phyloP scores from a whole-genome alignment of 2,113 vertebrate species.

The Gopherus evgoodei region DNA sequence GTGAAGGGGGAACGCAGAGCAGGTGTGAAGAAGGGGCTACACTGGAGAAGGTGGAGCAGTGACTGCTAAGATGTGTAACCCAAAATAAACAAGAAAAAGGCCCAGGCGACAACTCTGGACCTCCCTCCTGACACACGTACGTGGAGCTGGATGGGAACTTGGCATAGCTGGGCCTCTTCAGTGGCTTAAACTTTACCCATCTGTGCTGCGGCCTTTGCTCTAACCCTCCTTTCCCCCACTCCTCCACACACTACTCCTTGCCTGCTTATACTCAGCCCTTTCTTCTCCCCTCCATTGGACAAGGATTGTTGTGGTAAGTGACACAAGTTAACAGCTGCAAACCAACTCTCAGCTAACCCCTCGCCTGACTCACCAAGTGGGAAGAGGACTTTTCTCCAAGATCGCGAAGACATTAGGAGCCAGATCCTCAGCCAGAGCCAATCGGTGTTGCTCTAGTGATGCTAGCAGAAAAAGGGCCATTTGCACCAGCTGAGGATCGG shows the following conservation, averaged over 20 bases:
- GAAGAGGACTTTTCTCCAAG: background rate
- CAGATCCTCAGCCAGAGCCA: fast-evolving
- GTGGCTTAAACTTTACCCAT: background rate
- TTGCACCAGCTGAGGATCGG: background rate
- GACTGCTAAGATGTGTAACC: fast-evolving
- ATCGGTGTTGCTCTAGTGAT: background rate
- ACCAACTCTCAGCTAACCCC: background rate
- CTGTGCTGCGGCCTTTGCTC: background rate
- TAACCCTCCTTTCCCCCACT: background rate
- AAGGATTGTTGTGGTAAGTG: background rate
- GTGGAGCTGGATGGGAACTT: background rate
- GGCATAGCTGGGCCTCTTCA: background rate
- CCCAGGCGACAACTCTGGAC: background rate
- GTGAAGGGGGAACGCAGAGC: background rate
- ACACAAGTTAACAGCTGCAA: background rate
- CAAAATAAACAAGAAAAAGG: background rate
- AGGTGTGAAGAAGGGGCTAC: background rate
- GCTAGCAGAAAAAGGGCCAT: fast-evolving
- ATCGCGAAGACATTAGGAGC: background rate
- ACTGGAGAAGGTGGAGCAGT: background rate
- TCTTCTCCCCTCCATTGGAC: background rate
- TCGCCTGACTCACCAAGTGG: background rate
- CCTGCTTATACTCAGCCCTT: background rate
- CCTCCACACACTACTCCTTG: background rate
- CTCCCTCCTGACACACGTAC: background rate